Evolutionary conservation across 2,888 invertebrate species (phyloP).

Genomic region (Phrixothrix hirtus): DNA sequence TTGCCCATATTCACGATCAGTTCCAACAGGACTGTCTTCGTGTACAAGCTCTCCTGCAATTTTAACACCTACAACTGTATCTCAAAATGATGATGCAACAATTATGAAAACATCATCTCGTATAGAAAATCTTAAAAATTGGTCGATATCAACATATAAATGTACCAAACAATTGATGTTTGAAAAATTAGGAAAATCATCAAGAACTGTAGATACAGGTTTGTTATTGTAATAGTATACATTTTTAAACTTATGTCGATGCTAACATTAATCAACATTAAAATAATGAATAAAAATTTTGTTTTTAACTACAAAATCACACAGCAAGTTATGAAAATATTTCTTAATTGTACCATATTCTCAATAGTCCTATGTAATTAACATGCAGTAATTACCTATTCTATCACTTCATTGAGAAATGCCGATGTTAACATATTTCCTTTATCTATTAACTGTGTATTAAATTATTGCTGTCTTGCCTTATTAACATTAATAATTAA

Average conservation of each 20-base stretch:
- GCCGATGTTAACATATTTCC: no score
- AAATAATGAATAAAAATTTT: neutral
- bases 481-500: no score
- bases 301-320: no score
- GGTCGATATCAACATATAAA: slow-evolving; percentile 98
- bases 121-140: slow-evolving; percentile 90
- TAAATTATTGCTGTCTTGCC: no score
- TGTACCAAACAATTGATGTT: slow-evolving; percentile 96
- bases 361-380: no score
- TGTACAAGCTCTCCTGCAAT: slow-evolving; percentile 55
- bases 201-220: slow-evolving; percentile 87
- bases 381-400: no score
- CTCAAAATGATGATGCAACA: slow-evolving; percentile 62
- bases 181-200: slow-evolving; percentile 93
- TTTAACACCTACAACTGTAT: slow-evolving; percentile 59
- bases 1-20: slow-evolving; percentile 70
- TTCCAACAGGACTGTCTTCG: slow-evolving; percentile 64
- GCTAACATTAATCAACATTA: no score
- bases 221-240: slow-evolving; percentile 31
- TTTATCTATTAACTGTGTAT: no score
- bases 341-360: no score
- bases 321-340: no score
- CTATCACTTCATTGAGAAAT: no score
- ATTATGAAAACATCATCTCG: slow-evolving; percentile 74
- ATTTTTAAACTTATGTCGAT: no score